Base-by-base conservation (phyloP, 2,797 vertebrate species). In the Oceanodroma leucorhoa region DNA sequence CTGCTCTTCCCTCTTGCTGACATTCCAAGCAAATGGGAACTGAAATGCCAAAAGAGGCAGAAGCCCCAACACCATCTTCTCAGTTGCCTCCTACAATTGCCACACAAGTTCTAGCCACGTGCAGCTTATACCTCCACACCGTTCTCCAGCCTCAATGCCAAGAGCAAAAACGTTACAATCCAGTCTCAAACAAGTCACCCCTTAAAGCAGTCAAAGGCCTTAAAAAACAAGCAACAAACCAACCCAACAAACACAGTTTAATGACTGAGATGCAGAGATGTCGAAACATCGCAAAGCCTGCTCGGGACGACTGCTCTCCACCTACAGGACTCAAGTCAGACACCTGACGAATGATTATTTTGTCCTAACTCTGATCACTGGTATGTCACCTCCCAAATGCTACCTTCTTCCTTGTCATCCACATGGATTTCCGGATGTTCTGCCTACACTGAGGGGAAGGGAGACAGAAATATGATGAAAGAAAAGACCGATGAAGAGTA, bases 241-340 rank as follows among this genome's bases (percentile, higher is more conserved):
- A 69, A 57, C 5, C 5, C 50, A 38, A 40, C 8, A 5, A 50
- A 32, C 13, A 17, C 22, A 43, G 24, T 16, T 55, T 32, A 67
- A 78, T 1, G 3, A 81, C n/a, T 0, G 2, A 87, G 43, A 53
- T 0, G 0, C 20, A 51, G 41, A 73, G 78, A 21, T 58, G 75
- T 46, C 2, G 32, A 72, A 79, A 69, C 30, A 32, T 7, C 50
- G 65, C 55, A 18, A 53, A 90, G 34, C 2, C 24, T 58, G 60
- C 72, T 20, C 14, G 40, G 62, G 62, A 65, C 38, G 67, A 55
- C 24, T 0, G 13, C 36, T 69, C 70, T 32, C 71, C 79, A 58
- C 46, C 83, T 65, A 24, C 77, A 77, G 65, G 65, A 48, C 46
- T 8, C 27, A 19, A 72, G 51, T 24, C 17, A 86, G 72, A 55